Percentiles rank a stretch among this genome's conserved stretches.
Evolutionary conservation across 2,113 vertebrate genomes (phyloP).

Genomic region (Colossoma macropomum): DNA sequence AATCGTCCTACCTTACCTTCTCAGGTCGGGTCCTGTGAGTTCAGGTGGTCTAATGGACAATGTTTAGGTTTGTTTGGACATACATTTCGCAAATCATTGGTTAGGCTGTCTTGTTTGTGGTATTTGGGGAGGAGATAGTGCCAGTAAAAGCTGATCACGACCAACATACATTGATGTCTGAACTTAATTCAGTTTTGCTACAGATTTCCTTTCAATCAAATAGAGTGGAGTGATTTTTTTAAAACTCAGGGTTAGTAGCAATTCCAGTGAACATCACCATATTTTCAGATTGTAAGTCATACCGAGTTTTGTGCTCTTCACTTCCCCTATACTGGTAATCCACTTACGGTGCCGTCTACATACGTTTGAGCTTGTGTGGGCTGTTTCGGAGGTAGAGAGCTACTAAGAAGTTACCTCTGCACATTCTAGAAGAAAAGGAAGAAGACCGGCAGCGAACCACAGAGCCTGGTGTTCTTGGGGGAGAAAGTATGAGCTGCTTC

Average conservation of each 20-base stretch:
- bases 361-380: too few relatives aligned
- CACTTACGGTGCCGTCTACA: too few relatives aligned
- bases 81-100: neutral
- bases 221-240: neutral
- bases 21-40: conserved; percentile 39
- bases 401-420: too few relatives aligned
- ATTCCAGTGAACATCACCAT: neutral
- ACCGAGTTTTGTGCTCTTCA: neutral
- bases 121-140: neutral
- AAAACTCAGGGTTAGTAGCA: neutral
- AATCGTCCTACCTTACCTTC: conserved; percentile 33
- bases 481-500: conserved; percentile 4
- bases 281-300: neutral
- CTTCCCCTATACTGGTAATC: neutral
- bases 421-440: too few relatives aligned
- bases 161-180: neutral
- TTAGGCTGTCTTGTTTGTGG: neutral
- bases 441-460: too few relatives aligned
- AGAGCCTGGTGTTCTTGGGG: too few relatives aligned
- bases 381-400: too few relatives aligned
- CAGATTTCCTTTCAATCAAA: neutral
- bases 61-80: neutral
- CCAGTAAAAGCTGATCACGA: too few relatives aligned
- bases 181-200: neutral
- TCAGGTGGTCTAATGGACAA: conserved; percentile 45